Evolutionary conservation across 1,140 invertebrate species (phyloP).

Genomic region (Drosophila suzukii): DNA sequence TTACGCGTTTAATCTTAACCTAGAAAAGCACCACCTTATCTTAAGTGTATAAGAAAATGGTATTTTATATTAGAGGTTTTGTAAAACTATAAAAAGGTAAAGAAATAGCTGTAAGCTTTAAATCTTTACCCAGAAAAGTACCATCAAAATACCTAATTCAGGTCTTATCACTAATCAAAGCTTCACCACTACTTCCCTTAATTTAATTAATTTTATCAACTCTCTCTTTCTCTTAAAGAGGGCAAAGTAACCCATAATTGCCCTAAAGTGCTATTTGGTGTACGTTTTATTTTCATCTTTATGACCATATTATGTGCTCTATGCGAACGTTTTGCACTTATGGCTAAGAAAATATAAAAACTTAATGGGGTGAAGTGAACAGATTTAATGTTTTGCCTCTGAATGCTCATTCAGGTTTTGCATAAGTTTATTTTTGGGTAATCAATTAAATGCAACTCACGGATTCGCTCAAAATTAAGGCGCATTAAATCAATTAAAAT

Average conservation of each 20-base stretch:
- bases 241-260: constrained; percentile 19
- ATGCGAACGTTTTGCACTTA: constrained; percentile 16
- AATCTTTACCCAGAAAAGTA: neutral
- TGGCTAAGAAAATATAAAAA: constrained; percentile 20
- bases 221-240: constrained; percentile 28
- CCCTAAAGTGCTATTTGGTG: constrained; percentile 51
- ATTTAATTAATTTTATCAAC: constrained; percentile 35
- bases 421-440: constrained; percentile 31
- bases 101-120: too few species aligned
- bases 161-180: neutral
- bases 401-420: constrained; percentile 10
- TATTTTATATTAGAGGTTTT: too few species aligned
- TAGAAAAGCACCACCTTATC: too few species aligned
- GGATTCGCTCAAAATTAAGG: constrained; percentile 19
- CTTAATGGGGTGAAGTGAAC: constrained; percentile 26
- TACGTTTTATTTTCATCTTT: constrained; percentile 57
- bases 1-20: neutral
- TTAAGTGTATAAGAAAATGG: too few species aligned
- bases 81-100: too few species aligned
- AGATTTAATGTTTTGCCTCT: constrained; percentile 13
- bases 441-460: constrained; percentile 43
- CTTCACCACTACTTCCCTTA: too few species aligned
- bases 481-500: constrained; percentile 76
- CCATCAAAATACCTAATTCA: neutral
- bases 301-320: constrained; percentile 52